Percentiles rank a stretch among this genome's conserved stretches.
phyloP scores from a whole-genome alignment of 1,140 invertebrate genomes.

The Zaprionus camerounensis region DNA sequence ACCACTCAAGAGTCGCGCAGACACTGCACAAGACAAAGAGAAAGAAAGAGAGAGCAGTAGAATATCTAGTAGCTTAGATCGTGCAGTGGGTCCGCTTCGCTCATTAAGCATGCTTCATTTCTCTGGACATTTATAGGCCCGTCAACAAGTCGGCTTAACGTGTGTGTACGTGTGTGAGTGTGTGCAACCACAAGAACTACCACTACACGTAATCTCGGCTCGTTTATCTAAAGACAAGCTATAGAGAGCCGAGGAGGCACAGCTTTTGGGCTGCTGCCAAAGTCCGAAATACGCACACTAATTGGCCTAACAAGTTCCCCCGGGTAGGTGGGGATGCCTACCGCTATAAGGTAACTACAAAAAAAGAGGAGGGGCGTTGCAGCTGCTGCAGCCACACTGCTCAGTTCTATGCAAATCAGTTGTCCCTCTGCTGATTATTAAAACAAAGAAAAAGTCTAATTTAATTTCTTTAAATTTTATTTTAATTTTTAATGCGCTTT shows the following conservation, averaged over 20 bases:
- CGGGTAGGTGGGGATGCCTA: slow-evolving; percentile 4
- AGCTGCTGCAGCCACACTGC: slow-evolving; percentile 21
- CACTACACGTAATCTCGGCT: slow-evolving; percentile 57
- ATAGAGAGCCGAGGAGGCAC: neutral
- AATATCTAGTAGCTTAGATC: slow-evolving; percentile 33
- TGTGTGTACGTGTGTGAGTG: slow-evolving; percentile 23
- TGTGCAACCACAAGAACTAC: slow-evolving; percentile 16
- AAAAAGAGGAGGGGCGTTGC: neutral
- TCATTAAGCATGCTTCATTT: slow-evolving; percentile 72
- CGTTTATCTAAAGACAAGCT: slow-evolving; percentile 54
- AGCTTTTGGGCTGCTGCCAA: slow-evolving; percentile 33
- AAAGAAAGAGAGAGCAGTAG: neutral
- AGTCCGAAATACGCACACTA: slow-evolving; percentile 63
- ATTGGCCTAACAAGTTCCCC: slow-evolving; percentile 58
- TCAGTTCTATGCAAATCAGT: slow-evolving; percentile 44
- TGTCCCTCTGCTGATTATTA: slow-evolving; percentile 43
- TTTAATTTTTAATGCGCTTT: slow-evolving; percentile 42
- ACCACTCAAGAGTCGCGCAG: slow-evolving; percentile 1
- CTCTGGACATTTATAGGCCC: slow-evolving; percentile 65
- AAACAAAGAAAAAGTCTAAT: slow-evolving; percentile 41
- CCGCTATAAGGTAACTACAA: neutral
- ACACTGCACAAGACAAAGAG: neutral
- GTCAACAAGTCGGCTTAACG: slow-evolving; percentile 58
- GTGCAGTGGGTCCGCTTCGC: slow-evolving; percentile 42
- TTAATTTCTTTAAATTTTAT: slow-evolving; percentile 51